These are phyloP conservation scores for Deilephila elpenor DNA, from an alignment of 2,888 invertebrate genomes.

Conservation along the genomic window DNA sequence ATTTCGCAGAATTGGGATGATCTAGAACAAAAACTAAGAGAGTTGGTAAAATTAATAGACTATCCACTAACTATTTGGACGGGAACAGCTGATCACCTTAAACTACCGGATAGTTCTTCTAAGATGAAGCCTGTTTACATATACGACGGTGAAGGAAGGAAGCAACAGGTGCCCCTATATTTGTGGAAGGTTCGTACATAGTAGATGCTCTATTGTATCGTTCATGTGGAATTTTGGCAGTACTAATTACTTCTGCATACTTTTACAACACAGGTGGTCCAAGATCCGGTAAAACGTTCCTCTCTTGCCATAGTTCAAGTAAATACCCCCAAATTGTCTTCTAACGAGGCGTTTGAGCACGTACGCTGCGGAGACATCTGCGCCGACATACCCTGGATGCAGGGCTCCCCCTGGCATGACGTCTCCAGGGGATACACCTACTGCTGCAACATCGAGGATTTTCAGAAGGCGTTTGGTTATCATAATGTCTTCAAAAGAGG, in stretches of 20 bases:
- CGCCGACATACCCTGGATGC: slow-evolving; percentile 54
- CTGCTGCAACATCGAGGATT: slow-evolving; percentile 58
- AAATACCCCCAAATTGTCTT: slow-evolving; percentile 59
- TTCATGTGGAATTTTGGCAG: no score
- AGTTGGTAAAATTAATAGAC: slow-evolving; percentile 42
- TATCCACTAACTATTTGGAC: slow-evolving; percentile 52
- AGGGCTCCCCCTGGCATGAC: slow-evolving; percentile 50
- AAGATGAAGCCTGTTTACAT: slow-evolving; percentile 32
- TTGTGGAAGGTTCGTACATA: slow-evolving; percentile 63
- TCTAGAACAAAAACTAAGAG: slow-evolving; percentile 55
- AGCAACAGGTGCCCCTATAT: slow-evolving; percentile 51
- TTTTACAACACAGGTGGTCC: slow-evolving; percentile 58
- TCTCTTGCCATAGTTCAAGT: slow-evolving; percentile 65
- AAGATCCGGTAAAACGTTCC: slow-evolving; percentile 46
- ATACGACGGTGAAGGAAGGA: slow-evolving; percentile 35
- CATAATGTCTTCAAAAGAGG: slow-evolving; percentile 40
- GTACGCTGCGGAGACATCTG: slow-evolving; percentile 61
- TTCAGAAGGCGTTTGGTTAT: slow-evolving; percentile 52
- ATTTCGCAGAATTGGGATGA: slow-evolving; percentile 63
- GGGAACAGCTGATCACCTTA: slow-evolving; percentile 47
- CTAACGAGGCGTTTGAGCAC: slow-evolving; percentile 40
- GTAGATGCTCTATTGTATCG: neutral
- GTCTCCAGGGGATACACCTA: slow-evolving; percentile 55
- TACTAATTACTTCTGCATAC: no score
- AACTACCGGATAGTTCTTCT: slow-evolving; percentile 26